These are phyloP conservation scores for Strigamia transsilvanica DNA, from an alignment of 2,888 invertebrate species.

Conservation along the genomic window DNA sequence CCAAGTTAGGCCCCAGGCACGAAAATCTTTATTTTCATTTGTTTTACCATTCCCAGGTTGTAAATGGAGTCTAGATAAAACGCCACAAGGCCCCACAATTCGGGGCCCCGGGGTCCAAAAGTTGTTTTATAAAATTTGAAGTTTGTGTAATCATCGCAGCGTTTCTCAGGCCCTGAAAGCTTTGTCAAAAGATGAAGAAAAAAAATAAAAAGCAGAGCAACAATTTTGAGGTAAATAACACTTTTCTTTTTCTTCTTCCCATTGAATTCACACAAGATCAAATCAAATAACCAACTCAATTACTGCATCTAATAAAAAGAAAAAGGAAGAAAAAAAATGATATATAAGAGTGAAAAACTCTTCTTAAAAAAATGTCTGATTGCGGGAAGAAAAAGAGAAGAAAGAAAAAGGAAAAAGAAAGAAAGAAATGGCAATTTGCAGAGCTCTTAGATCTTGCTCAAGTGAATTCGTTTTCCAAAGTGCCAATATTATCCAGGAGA, in stretches of 20 bases:
- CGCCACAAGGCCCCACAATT: no score
- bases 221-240: neutral
- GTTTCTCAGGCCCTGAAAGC: no score
- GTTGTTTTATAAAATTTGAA: no score
- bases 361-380: neutral
- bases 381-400: neutral
- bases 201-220: neutral
- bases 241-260: neutral
- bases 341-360: neutral
- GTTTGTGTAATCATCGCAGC: no score
- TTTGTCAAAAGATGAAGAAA: no score
- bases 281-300: slow-evolving; percentile 16
- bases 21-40: no score
- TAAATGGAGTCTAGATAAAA: no score
- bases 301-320: slow-evolving; percentile 2
- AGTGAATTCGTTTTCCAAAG: slow-evolving; percentile 36
- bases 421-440: slow-evolving; percentile 5
- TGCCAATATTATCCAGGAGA: slow-evolving; percentile 44
- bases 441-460: slow-evolving; percentile 6
- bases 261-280: neutral
- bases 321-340: neutral
- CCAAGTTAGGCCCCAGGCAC: no score
- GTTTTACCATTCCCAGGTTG: no score
- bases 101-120: no score
- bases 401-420: neutral